Evolutionary conservation across 37 sponge, comb jelly and placozoan species (phyloP).

Genomic region (Ianthella basta): DNA sequence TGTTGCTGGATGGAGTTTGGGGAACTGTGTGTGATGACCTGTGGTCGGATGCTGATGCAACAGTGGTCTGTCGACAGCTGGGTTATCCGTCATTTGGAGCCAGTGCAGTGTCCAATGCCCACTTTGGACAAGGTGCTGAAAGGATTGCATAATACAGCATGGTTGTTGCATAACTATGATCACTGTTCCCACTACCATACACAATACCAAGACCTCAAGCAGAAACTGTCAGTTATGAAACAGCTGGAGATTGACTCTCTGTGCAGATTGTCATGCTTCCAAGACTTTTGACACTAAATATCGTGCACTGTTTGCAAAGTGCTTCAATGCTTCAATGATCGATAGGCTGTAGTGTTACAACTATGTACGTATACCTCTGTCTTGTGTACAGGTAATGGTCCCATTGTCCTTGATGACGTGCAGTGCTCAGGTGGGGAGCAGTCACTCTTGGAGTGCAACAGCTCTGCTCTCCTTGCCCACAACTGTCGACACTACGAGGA

Average conservation of each 20-base stretch:
- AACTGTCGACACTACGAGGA: slow-evolving; percentile 65
- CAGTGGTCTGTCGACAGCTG: slow-evolving; percentile 33
- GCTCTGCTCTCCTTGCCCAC: slow-evolving; percentile 30
- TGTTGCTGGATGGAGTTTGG: not conserved
- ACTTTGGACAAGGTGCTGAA: slow-evolving; percentile 40
- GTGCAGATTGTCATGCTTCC: no score
- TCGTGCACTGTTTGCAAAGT: no score
- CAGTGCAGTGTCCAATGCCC: not conserved
- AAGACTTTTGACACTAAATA: no score
- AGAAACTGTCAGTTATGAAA: no score
- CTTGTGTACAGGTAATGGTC: slow-evolving; percentile 5
- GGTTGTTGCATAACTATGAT: not conserved
- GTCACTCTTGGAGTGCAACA: slow-evolving; percentile 57
- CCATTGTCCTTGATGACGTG: slow-evolving; percentile 63
- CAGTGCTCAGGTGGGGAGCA: slow-evolving; percentile 42
- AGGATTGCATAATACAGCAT: not conserved
- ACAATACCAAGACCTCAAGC: no score
- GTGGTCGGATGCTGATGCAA: not conserved
- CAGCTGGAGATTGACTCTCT: no score
- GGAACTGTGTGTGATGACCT: slow-evolving; percentile 43
- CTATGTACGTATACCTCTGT: not conserved
- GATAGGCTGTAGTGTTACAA: no score
- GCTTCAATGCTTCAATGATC: no score
- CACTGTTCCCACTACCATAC: no score
- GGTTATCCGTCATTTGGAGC: slow-evolving; percentile 37